Evolutionary conservation across 1,140 invertebrate genomes (phyloP).

Genomic region (Eupeodes corollae): DNA sequence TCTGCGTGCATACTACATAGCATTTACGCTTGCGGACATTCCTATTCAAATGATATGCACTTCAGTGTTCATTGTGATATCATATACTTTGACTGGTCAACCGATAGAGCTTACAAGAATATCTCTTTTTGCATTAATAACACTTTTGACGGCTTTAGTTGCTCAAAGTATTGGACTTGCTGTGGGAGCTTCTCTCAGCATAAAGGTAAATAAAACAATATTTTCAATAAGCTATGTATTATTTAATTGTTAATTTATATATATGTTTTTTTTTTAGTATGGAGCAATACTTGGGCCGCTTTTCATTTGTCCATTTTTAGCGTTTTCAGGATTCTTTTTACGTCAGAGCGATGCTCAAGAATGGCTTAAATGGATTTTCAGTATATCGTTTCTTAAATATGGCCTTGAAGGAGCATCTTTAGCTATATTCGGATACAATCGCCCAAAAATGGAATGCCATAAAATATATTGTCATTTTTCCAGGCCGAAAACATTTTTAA

Average conservation of each 20-base stretch:
- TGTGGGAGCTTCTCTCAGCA: slow-evolving; percentile 65
- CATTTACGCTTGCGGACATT: slow-evolving; percentile 73
- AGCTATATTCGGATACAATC: slow-evolving; percentile 52
- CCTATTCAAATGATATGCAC: slow-evolving; percentile 74
- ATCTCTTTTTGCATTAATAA: slow-evolving; percentile 55
- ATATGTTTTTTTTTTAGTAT: slow-evolving; percentile 43
- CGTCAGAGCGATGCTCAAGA: slow-evolving; percentile 68
- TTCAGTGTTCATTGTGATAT: slow-evolving; percentile 58
- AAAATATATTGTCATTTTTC: slow-evolving; percentile 57
- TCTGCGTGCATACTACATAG: slow-evolving; percentile 74
- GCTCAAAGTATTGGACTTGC: slow-evolving; percentile 72
- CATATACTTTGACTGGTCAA: slow-evolving; percentile 76
- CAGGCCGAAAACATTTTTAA: slow-evolving; percentile 55
- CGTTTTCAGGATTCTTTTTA: slow-evolving; percentile 86
- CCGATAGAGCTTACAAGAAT: slow-evolving; percentile 58
- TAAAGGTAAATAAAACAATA: slow-evolving; percentile 45
- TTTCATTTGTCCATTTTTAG: slow-evolving; percentile 70
- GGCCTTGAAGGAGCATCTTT: slow-evolving; percentile 59
- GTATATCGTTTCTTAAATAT: slow-evolving; percentile 70
- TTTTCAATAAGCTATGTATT: not conserved
- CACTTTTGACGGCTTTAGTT: slow-evolving; percentile 67
- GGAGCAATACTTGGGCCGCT: slow-evolving; percentile 77
- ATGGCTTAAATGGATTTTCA: slow-evolving; percentile 74
- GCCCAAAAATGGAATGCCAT: slow-evolving; percentile 52
- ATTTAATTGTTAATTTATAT: slow-evolving; percentile 4